Evolutionary conservation across 2,797 vertebrate species (phyloP).

Genomic region (Phataginus tetradactyla): DNA sequence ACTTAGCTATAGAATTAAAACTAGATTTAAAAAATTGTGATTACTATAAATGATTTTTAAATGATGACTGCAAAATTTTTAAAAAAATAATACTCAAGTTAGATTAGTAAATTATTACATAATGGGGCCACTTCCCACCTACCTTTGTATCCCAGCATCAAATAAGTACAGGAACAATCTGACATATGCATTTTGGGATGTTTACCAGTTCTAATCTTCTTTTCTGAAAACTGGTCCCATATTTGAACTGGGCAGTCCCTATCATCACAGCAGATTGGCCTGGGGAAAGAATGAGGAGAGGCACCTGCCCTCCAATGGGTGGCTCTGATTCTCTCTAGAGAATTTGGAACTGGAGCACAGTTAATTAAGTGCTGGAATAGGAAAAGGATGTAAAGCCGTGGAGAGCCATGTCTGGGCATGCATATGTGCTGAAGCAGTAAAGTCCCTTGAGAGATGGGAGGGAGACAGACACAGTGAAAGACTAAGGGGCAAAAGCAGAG

Average conservation of each 20-base stretch:
- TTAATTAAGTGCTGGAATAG: neutral
- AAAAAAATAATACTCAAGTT: neutral
- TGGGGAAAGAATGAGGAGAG: neutral
- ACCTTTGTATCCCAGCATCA: neutral
- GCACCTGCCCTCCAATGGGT: neutral
- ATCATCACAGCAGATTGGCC: neutral
- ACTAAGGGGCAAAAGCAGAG: neutral
- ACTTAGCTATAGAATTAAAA: constrained; percentile 45
- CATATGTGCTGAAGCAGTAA: neutral
- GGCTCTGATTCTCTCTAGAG: neutral
- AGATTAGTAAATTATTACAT: neutral
- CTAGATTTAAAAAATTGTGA: neutral
- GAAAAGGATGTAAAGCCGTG: neutral
- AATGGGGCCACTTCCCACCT: neutral
- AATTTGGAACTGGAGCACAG: neutral
- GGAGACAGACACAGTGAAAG: neutral
- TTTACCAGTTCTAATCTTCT: neutral
- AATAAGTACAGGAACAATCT: neutral
- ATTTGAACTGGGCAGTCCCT: neutral
- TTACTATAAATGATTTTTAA: constrained; percentile 26
- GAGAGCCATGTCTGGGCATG: neutral
- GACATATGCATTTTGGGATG: neutral
- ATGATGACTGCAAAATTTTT: neutral
- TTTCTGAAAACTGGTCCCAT: neutral
- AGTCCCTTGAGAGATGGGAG: neutral